phyloP scores from a whole-genome alignment of 2,888 invertebrate species.

The Psylliodes chrysocephalus region DNA sequence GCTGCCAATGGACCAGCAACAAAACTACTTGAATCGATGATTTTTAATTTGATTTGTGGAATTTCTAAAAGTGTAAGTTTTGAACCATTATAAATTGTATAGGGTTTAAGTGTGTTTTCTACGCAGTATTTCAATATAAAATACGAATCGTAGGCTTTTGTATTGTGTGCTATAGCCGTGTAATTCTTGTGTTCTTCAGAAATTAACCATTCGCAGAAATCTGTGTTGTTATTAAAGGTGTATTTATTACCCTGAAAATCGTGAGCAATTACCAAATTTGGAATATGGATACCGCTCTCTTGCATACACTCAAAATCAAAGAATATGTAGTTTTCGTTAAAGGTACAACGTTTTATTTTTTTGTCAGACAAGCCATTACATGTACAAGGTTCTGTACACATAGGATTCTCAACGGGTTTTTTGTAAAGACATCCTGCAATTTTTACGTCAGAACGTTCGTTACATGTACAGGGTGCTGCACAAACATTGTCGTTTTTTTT shows the following conservation, averaged over 20 bases:
- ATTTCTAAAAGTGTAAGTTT: too few relatives aligned
- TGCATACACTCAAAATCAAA: conserved; percentile 18
- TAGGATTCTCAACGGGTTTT: too few relatives aligned
- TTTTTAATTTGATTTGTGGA: neutral
- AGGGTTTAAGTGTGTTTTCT: conserved; percentile 14
- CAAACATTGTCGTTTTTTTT: too few relatives aligned
- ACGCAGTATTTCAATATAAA: conserved; percentile 26
- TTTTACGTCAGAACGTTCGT: too few relatives aligned
- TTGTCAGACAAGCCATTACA: conserved; percentile 12
- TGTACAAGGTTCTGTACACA: neutral
- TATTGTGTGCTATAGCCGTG: conserved; percentile 17
- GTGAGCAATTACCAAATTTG: too few relatives aligned
- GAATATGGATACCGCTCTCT: neutral
- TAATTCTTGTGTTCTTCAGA: conserved; percentile 1
- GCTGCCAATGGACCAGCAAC: neutral
- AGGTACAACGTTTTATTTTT: conserved; percentile 3
- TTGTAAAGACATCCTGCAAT: too few relatives aligned
- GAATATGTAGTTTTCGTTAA: conserved; percentile 22
- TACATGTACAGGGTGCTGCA: too few relatives aligned
- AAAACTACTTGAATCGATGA: too few relatives aligned
- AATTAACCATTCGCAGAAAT: conserved; percentile 16
- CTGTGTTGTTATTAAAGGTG: neutral
- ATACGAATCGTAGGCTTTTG: conserved; percentile 8
- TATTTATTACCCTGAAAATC: conserved; percentile 19
- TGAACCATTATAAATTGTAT: too few relatives aligned